Conservation (phyloP, 1,140 invertebrate genomes). For the Charaxes varanes region DNA sequence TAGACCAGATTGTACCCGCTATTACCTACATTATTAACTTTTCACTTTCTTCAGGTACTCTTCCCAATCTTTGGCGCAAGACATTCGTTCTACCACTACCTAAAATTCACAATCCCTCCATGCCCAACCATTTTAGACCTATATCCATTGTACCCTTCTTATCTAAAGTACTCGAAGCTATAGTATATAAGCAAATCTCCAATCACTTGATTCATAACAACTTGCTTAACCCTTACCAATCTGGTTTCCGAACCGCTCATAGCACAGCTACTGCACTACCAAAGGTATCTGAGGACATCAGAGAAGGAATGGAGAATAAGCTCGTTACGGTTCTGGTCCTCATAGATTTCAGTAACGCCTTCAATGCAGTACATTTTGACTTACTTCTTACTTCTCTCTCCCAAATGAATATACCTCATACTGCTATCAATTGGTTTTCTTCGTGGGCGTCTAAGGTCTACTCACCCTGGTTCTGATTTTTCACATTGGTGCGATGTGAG, state of each 20-base stretch:
- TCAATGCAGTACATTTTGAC: not conserved
- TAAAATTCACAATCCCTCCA: constrained; percentile 3
- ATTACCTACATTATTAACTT: no score
- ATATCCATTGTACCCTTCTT: constrained; percentile 16
- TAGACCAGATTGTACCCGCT: constrained; percentile 1
- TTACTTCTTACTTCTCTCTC: not conserved
- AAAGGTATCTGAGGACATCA: constrained; percentile 1
- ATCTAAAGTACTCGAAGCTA: constrained; percentile 11
- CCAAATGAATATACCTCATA: not conserved
- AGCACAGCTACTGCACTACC: constrained; percentile 6
- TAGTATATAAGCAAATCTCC: constrained; percentile 8
- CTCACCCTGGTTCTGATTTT: not conserved
- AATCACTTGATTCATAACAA: not conserved
- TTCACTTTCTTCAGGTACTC: constrained; percentile 1
- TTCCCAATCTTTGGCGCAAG: constrained; percentile 10
- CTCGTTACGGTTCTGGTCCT: no score
- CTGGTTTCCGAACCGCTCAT: constrained; percentile 4
- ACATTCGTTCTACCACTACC: constrained; percentile 11
- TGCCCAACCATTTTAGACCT: constrained; percentile 2
- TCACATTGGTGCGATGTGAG: constrained; percentile 5
- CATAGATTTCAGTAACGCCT: no score
- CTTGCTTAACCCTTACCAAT: constrained; percentile 7
- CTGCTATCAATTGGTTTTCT: constrained; percentile 7
- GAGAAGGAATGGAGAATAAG: no score
- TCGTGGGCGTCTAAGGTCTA: constrained; percentile 5